Evolutionary conservation across 2,888 invertebrate genomes (phyloP).

Genomic region (Tenthredo amoena): DNA sequence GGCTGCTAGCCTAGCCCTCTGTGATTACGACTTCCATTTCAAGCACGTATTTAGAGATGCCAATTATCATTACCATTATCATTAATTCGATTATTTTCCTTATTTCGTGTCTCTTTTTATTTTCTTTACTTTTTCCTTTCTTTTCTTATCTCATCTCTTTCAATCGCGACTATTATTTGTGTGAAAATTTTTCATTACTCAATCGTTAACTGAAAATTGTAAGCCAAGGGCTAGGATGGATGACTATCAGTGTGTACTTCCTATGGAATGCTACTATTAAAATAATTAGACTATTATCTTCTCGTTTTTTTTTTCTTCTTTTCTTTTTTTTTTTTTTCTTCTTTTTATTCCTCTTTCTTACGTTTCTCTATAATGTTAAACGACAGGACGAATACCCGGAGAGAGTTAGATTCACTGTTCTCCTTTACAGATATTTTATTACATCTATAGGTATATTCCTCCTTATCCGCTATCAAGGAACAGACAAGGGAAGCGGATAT

Average conservation of each 20-base stretch:
- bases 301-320: background rate
- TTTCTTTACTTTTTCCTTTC: background rate
- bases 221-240: slow-evolving; percentile 67
- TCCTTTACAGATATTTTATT: background rate
- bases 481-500: background rate
- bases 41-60: slow-evolving; percentile 19
- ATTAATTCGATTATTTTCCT: background rate
- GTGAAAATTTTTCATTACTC: background rate
- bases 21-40: slow-evolving; percentile 52
- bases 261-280: slow-evolving; percentile 74
- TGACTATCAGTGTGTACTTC: slow-evolving; percentile 70
- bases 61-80: slow-evolving; percentile 12
- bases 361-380: slow-evolving; percentile 12
- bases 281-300: slow-evolving; percentile 60
- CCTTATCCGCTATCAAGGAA: background rate
- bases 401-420: slow-evolving; percentile 9
- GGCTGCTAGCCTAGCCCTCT: slow-evolving; percentile 67
- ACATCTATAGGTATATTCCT: background rate
- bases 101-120: background rate
- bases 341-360: background rate
- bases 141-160: background rate
- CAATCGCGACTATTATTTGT: background rate
- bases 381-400: slow-evolving; percentile 35
- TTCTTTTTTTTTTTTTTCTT: background rate
- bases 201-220: slow-evolving; percentile 57